Conservation (phyloP, 2,888 invertebrate species). For the Crematogaster levior region DNA sequence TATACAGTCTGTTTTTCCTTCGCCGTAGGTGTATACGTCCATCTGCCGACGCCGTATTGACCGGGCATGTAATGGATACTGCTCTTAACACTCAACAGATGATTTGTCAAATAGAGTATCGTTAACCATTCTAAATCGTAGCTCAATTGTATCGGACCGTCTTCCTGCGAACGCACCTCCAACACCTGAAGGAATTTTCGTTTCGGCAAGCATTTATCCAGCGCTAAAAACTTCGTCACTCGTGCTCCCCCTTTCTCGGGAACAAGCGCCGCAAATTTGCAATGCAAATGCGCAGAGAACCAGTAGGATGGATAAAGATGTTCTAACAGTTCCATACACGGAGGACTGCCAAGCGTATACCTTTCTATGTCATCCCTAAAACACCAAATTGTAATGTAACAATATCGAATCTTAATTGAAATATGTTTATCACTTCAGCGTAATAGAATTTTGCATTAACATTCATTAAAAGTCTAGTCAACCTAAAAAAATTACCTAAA, state of each 20-base stretch:
- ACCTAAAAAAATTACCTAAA: slow-evolving; percentile 89
- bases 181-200: slow-evolving; percentile 95
- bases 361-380: slow-evolving; percentile 93
- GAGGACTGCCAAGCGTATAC: slow-evolving; percentile 94
- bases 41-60: slow-evolving; percentile 90
- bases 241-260: slow-evolving; percentile 86
- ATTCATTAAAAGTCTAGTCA: neutral
- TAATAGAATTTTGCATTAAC: neutral
- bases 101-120: slow-evolving; percentile 95
- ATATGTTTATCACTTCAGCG: neutral
- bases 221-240: slow-evolving; percentile 94
- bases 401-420: slow-evolving; percentile 11
- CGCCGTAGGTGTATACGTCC: slow-evolving; percentile 90
- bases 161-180: slow-evolving; percentile 88
- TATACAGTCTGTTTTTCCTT: slow-evolving; percentile 90
- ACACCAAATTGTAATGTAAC: slow-evolving; percentile 65
- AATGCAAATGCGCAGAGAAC: slow-evolving; percentile 99
- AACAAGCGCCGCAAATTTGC: slow-evolving; percentile 96
- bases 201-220: slow-evolving; percentile 98
- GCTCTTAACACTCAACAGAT: slow-evolving; percentile 92
- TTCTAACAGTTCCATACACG: slow-evolving; percentile 93
- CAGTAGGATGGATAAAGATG: slow-evolving; percentile 94
- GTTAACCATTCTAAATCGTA: slow-evolving; percentile 98
- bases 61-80: slow-evolving; percentile 93
- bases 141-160: slow-evolving; percentile 86